A percentile compares a stretch with the other conserved stretches of the same genome.
These are phyloP conservation scores for Megathymus violae DNA, from an alignment of 1,140 invertebrate genomes.

Conservation along the genomic window DNA sequence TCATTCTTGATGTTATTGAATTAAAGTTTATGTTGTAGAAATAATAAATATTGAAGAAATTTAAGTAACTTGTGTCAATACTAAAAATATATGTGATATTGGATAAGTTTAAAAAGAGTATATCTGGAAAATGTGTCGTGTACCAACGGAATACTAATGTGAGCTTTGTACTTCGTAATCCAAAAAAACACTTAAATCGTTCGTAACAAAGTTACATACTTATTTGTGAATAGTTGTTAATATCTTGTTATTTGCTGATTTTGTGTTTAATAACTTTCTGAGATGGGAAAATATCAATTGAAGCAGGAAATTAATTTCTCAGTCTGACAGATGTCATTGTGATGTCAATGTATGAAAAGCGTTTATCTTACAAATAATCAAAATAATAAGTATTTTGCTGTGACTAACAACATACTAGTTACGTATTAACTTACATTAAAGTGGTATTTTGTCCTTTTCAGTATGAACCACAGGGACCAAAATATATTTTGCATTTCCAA, in stretches of 20 bases:
- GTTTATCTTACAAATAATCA: constrained; percentile 56
- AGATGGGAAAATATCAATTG: constrained; percentile 14
- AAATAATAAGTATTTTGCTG: constrained; percentile 62
- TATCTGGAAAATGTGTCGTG: constrained; percentile 46
- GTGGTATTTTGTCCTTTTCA: constrained; percentile 53
- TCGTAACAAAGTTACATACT: constrained; percentile 14
- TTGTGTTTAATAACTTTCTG: constrained; percentile 6
- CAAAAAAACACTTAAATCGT: constrained; percentile 33
- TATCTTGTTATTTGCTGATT: constrained; percentile 16
- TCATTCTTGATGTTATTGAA: constrained; percentile 83
- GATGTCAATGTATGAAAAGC: constrained; percentile 63
- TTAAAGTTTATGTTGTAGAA: constrained; percentile 66
- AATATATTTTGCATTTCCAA: constrained; percentile 58
- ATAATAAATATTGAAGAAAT: constrained; percentile 50
- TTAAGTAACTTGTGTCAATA: constrained; percentile 39
- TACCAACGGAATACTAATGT: constrained; percentile 52
- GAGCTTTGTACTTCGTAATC: constrained; percentile 51
- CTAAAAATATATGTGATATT: constrained; percentile 41
- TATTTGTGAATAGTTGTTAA: constrained; percentile 20
- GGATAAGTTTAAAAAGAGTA: constrained; percentile 38
- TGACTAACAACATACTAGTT: constrained; percentile 40
- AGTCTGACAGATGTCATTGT: constrained; percentile 72
- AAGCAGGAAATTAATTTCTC: constrained; percentile 39
- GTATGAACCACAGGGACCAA: constrained; percentile 78
- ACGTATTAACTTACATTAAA: constrained; percentile 31